Conservation (phyloP, 64 coral and sea anemone species). For the Pocillopora verrucosa region DNA sequence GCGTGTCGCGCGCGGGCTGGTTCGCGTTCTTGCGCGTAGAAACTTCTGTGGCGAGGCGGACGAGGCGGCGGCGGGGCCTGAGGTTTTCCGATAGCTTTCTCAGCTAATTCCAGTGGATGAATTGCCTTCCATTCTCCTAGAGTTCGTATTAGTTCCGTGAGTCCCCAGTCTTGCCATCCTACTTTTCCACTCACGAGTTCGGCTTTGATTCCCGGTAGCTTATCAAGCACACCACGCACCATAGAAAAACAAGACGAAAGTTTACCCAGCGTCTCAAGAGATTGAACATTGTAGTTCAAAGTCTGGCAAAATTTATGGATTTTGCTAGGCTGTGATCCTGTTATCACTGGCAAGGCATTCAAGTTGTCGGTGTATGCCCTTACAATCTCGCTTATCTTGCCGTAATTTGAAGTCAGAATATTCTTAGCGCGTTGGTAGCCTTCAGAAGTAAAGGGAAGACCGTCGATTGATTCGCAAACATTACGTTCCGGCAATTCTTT, state of each 20-base stretch:
- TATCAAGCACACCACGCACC: not conserved
- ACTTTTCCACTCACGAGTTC: not conserved
- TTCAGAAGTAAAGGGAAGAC: not conserved
- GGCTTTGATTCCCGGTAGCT: constrained; percentile 1
- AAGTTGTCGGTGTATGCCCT: constrained; percentile 27
- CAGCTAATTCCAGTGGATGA: too few species aligned
- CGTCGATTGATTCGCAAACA: constrained; percentile 42
- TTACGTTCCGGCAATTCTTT: constrained; percentile 31
- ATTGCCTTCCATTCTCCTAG: too few species aligned
- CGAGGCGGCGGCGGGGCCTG: too few species aligned
- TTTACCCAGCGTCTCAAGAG: not conserved
- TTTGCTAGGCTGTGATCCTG: constrained; percentile 10
- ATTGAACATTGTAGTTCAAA: not conserved
- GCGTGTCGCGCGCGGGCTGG: too few species aligned
- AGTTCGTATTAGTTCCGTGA: too few species aligned
- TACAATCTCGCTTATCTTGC: constrained; percentile 21
- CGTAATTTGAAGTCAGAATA: constrained; percentile 21
- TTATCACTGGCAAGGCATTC: constrained; percentile 10
- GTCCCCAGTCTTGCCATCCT: not conserved
- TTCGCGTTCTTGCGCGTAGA: too few species aligned
- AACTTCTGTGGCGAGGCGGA: too few species aligned
- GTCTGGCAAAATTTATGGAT: constrained; percentile 41
- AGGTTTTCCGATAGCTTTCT: too few species aligned
- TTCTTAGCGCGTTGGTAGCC: constrained; percentile 21
- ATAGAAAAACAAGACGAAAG: too few species aligned